Percentiles rank a stretch among this genome's conserved stretches.
phyloP scores from a whole-genome alignment of 92 coral and sea anemone species.

The Zoanthus sociatus region DNA sequence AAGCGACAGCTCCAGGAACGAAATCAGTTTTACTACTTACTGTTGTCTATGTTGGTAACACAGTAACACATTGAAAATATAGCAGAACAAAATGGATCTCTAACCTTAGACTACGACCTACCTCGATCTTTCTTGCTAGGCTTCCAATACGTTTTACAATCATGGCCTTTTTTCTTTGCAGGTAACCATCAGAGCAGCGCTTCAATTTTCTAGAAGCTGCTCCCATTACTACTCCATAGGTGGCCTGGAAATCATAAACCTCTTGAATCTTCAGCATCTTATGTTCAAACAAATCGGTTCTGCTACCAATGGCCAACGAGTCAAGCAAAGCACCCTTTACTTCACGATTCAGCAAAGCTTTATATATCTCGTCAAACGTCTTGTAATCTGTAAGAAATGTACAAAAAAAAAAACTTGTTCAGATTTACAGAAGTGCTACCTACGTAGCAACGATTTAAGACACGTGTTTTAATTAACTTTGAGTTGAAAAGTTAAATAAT shows the following conservation, averaged over 20 bases:
- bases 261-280: constrained; percentile 4
- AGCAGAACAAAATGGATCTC: not conserved
- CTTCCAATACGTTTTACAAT: not conserved
- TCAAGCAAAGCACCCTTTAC: constrained; percentile 38
- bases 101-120: not conserved
- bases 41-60: too few relatives aligned
- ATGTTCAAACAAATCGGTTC: constrained; percentile 36
- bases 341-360: constrained; percentile 22
- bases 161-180: constrained; percentile 18
- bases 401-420: too few relatives aligned
- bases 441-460: too few relatives aligned
- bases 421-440: too few relatives aligned
- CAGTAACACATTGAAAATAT: not conserved
- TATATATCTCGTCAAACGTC: constrained; percentile 30
- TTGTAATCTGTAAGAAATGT: constrained; percentile 12
- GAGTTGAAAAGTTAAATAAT: too few relatives aligned
- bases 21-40: too few relatives aligned
- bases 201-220: constrained; percentile 23
- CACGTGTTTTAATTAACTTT: too few relatives aligned
- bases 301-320: constrained; percentile 39
- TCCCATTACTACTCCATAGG: constrained; percentile 41
- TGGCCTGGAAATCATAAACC: constrained; percentile 28
- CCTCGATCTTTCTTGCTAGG: constrained; percentile 15
- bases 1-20: too few relatives aligned
- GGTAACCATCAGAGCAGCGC: constrained; percentile 27